phyloP scores from a whole-genome alignment of 2,888 invertebrate genomes.

The Synanthedon myopaeformis region DNA sequence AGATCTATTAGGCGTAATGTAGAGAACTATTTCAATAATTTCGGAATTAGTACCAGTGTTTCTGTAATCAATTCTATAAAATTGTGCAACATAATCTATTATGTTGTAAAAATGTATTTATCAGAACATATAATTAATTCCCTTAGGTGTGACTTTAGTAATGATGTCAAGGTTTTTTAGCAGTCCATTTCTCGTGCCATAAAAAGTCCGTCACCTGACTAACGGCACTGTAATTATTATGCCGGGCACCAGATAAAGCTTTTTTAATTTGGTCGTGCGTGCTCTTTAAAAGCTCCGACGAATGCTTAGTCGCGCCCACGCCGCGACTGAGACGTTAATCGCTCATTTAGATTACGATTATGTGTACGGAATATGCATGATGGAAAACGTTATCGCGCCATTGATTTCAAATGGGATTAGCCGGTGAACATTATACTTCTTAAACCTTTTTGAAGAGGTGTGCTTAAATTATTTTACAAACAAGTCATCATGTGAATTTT shows the following conservation, averaged over 20 bases:
- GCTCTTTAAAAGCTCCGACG: conserved; percentile 6
- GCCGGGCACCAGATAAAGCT: conserved; percentile 41
- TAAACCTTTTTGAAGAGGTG: too few species aligned
- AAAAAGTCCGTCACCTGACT: conserved; percentile 41
- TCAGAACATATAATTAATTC: too few species aligned
- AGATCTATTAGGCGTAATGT: too few species aligned
- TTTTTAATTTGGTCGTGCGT: conserved; percentile 18
- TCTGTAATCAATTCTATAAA: too few species aligned
- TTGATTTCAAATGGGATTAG: conserved; percentile 52
- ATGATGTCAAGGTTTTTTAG: not conserved
- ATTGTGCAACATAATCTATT: too few species aligned
- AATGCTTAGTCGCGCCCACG: conserved; percentile 54
- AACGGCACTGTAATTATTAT: conserved; percentile 52
- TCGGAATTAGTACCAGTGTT: too few species aligned
- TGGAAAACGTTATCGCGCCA: conserved; percentile 43
- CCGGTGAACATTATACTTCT: conserved; percentile 8
- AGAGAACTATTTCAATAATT: too few species aligned
- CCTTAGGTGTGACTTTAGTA: too few species aligned
- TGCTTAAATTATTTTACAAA: too few species aligned
- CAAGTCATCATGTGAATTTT: too few species aligned
- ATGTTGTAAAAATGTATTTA: too few species aligned
- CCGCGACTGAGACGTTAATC: conserved; percentile 46
- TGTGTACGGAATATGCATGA: conserved; percentile 51
- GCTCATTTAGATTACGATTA: conserved; percentile 59
- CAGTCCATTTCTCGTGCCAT: conserved; percentile 1